A percentile compares a stretch with the other conserved stretches of the same genome.
Conservation (phyloP, 2,888 invertebrate genomes). For the Frankliniella intonsa region DNA sequence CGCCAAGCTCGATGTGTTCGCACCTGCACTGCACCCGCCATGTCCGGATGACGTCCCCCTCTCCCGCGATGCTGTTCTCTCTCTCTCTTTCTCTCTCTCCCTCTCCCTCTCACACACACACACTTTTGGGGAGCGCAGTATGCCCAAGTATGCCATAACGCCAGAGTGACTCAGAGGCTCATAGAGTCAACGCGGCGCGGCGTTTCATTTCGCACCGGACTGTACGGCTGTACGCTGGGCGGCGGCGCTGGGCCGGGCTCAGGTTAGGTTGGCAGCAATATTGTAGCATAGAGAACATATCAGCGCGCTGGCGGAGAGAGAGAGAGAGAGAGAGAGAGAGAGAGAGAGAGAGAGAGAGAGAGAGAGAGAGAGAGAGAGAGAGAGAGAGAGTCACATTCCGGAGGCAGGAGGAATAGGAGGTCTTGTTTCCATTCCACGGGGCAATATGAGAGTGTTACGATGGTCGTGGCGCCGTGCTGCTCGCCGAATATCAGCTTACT, state of each 20-base stretch:
- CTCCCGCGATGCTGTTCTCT: too few species aligned
- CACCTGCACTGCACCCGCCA: too few species aligned
- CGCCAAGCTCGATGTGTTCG: too few species aligned
- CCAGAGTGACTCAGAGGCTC: too few species aligned
- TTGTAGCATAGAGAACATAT: too few species aligned
- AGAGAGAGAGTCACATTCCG: background rate
- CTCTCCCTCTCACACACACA: background rate
- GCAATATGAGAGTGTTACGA: conserved; percentile 23
- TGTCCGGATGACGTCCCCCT: too few species aligned
- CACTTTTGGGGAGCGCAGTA: background rate
- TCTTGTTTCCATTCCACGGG: background rate
- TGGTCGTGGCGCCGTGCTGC: background rate
- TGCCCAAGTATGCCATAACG: too few species aligned
- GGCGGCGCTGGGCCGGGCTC: too few species aligned
- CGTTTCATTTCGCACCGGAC: too few species aligned
- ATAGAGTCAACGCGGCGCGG: too few species aligned
- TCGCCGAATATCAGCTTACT: conserved; percentile 9
- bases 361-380: background rate
- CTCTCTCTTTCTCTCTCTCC: background rate
- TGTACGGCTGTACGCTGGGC: too few species aligned
- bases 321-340: background rate
- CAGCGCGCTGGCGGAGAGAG: background rate
- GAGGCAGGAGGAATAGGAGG: background rate
- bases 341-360: background rate
- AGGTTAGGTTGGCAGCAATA: too few species aligned